Evolutionary conservation across 2,888 invertebrate genomes (phyloP), one percentile per base, ranked within the genome.

Genomic region (Papilio demoleus): DNA sequence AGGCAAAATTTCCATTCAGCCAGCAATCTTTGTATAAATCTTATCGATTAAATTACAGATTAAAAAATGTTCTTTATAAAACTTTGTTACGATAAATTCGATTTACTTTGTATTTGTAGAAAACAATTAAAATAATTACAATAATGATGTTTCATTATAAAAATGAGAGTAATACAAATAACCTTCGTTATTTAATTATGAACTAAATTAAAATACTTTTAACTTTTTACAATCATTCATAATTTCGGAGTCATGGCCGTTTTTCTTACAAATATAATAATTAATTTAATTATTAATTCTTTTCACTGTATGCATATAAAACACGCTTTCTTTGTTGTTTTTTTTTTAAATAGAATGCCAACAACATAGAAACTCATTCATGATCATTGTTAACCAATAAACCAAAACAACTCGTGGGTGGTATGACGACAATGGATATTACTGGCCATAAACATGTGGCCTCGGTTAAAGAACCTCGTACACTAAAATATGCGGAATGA

Each of bases 401-500:
- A 47, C 47, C 11, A 47, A 19, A 19, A 47, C 11, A 47, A 8
- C 9, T 47, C 19, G 47, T 47, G 38, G 38, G 38, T 38, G 47
- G 19, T 47, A 19, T 47, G 47, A 47, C 47, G 47, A 47, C 47
- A 47, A 22, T 47, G 47, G 9, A 47, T 11, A 47, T 47, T 17
- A 19, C 19, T 6, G 17, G 42, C 17, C 47, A 47, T 47, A 47
- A 47, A 47, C 47, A 22, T 19, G 19, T 42, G 42, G 42, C 47
- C 47, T 47, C 47, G 19, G 47, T 47, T 22, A 47, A 47, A 22
- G 47, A 22, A 19, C 47, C 47, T 47, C 47, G 47, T 38, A 38
- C 14, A 31, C 31, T 31, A 31, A 31, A 31, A 31, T 31, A 31
- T 31, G 31, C 31, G 31, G 6, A 4, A 31, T 31, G 3, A 31